Conservation (phyloP, 2,113 vertebrate genomes). For the Numenius arquata region DNA sequence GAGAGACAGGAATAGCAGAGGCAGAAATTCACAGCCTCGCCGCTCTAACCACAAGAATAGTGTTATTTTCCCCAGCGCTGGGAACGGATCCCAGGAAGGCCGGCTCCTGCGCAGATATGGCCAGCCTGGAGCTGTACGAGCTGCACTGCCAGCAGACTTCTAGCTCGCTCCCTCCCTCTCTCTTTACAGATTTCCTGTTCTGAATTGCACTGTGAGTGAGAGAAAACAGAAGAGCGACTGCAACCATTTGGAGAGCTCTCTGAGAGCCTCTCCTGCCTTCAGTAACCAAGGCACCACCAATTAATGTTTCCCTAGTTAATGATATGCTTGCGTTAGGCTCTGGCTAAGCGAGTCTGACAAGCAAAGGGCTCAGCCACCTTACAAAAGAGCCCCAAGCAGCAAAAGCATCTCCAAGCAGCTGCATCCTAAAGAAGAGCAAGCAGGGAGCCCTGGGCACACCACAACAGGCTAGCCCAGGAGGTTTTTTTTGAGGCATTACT, state of each 20-base stretch:
- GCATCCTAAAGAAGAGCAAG: background rate
- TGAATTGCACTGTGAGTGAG: background rate
- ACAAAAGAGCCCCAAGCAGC: background rate
- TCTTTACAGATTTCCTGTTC: conserved; percentile 39
- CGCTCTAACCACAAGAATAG: conserved; percentile 25
- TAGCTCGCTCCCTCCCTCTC: background rate
- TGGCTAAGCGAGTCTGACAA: conserved; percentile 7
- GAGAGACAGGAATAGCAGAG: conserved; percentile 26
- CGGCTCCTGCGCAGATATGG: accelerated
- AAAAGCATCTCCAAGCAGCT: background rate
- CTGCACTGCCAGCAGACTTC: background rate
- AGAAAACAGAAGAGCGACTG: background rate
- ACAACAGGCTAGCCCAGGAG: accelerated
- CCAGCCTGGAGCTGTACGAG: background rate
- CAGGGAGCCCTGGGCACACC: background rate
- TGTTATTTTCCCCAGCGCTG: background rate
- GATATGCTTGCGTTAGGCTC: background rate
- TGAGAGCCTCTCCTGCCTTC: background rate
- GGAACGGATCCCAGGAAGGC: background rate
- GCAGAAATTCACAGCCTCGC: conserved; percentile 17
- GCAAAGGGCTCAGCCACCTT: background rate
- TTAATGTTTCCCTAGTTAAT: conserved; percentile 36
- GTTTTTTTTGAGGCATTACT: background rate
- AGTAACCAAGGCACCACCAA: background rate
- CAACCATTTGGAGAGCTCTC: background rate